phyloP scores from a whole-genome alignment of 2,888 invertebrate genomes.

The Tetropium fuscum region DNA sequence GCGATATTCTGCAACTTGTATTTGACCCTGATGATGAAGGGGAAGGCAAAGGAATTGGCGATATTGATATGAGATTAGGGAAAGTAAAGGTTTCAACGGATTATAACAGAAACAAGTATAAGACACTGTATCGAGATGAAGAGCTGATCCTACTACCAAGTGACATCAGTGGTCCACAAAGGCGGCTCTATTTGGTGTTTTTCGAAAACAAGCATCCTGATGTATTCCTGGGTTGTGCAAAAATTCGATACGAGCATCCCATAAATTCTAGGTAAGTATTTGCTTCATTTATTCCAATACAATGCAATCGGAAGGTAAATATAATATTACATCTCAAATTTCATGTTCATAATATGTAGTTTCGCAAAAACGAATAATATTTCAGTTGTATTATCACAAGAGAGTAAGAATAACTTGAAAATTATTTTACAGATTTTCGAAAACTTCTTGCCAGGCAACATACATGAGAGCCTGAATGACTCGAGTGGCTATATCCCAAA shows the following conservation, averaged over 20 bases:
- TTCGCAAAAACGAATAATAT: too few species aligned
- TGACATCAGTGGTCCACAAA: constrained; percentile 80
- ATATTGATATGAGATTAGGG: constrained; percentile 82
- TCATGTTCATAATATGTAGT: too few species aligned
- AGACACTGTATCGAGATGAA: constrained; percentile 76
- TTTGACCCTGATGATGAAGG: constrained; percentile 83
- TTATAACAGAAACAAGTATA: constrained; percentile 69
- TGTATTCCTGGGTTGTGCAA: constrained; percentile 85
- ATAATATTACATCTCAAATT: too few species aligned
- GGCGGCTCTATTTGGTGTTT: constrained; percentile 84
- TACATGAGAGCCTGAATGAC: too few species aligned
- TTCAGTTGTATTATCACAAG: too few species aligned
- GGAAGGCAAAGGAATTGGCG: constrained; percentile 79
- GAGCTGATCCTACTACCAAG: constrained; percentile 77
- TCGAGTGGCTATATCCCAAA: too few species aligned
- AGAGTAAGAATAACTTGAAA: background rate
- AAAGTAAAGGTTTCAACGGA: constrained; percentile 78
- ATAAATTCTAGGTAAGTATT: constrained; percentile 77
- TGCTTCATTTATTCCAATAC: too few species aligned
- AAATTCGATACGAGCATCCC: constrained; percentile 77
- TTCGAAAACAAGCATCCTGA: constrained; percentile 83
- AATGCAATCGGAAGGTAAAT: too few species aligned
- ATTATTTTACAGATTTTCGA: too few species aligned
- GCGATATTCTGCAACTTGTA: constrained; percentile 85
- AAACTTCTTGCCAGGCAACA: too few species aligned